A percentile compares a stretch with the other conserved stretches of the same genome.
phyloP scores from a whole-genome alignment of 2,113 vertebrate species.

The Pachypanchax playfairii region DNA sequence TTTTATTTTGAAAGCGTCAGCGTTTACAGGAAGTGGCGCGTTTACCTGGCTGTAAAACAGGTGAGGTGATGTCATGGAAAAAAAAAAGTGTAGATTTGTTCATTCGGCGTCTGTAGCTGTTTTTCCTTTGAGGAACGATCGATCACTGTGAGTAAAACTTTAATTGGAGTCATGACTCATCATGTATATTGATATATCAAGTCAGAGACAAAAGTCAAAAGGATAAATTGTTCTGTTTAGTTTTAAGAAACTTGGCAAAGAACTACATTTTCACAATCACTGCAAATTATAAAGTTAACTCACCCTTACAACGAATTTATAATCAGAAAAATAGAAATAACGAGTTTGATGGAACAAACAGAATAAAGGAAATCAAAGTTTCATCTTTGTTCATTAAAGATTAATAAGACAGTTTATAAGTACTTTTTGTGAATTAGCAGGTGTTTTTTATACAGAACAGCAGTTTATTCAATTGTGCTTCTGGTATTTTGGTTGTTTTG shows the following conservation, averaged over 20 bases:
- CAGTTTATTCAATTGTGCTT: too few species aligned
- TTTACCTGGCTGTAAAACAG: not conserved
- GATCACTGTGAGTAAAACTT: conserved; percentile 22
- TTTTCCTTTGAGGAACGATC: conserved; percentile 13
- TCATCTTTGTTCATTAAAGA: too few species aligned
- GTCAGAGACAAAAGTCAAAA: too few species aligned
- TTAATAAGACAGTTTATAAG: too few species aligned
- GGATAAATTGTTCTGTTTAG: not conserved
- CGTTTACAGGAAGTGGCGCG: conserved; percentile 12
- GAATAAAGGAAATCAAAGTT: too few species aligned
- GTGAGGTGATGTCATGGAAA: not conserved
- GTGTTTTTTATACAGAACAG: too few species aligned
- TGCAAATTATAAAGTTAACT: not conserved
- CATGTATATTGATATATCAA: too few species aligned
- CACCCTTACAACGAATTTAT: too few species aligned
- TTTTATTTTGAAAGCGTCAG: conserved; percentile 50
- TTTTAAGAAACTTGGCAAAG: not conserved
- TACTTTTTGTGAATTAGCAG: too few species aligned
- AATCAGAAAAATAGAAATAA: too few species aligned
- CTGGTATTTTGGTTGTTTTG: too few species aligned
- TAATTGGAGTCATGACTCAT: not conserved
- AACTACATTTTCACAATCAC: not conserved
- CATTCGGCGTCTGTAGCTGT: not conserved
- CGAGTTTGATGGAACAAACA: too few species aligned
- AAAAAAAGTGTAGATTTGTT: conserved; percentile 10